Conservation (phyloP, 2,888 invertebrate genomes). For the Archips crataeganus region DNA sequence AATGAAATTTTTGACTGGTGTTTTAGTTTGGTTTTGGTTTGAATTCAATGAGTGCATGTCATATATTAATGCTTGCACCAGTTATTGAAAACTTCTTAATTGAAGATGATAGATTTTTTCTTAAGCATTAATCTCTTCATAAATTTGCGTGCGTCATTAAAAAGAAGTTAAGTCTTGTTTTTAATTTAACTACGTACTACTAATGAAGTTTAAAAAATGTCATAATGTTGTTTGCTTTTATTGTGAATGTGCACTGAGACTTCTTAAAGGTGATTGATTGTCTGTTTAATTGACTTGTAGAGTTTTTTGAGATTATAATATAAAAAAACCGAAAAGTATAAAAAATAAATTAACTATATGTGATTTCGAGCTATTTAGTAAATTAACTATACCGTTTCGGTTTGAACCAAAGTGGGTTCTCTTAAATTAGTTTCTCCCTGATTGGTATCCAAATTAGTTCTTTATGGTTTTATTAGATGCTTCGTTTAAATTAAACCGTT, state of each 20-base stretch:
- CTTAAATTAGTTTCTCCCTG: constrained; percentile 32
- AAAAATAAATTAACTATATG: neutral
- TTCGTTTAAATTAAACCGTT: constrained; percentile 17
- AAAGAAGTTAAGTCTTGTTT: neutral
- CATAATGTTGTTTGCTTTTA: neutral
- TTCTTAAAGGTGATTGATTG: neutral
- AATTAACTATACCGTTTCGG: constrained; percentile 33
- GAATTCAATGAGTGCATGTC: constrained; percentile 50
- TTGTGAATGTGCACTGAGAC: neutral
- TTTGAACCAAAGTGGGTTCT: constrained; percentile 3
- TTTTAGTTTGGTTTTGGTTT: constrained; percentile 25
- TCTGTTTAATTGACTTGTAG: neutral
- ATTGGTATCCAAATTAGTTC: constrained; percentile 45
- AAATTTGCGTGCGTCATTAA: constrained; percentile 30
- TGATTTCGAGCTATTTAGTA: constrained; percentile 18
- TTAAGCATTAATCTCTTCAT: neutral
- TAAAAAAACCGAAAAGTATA: too few species aligned
- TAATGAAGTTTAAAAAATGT: neutral
- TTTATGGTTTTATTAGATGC: constrained; percentile 37
- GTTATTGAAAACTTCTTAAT: constrained; percentile 49
- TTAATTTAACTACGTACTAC: too few species aligned
- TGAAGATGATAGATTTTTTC: constrained; percentile 30
- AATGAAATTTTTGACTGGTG: neutral
- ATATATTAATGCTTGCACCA: constrained; percentile 49
- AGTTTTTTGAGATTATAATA: too few species aligned